Conservation (phyloP, 2,888 invertebrate genomes). For the Orthonevra nobilis region DNA sequence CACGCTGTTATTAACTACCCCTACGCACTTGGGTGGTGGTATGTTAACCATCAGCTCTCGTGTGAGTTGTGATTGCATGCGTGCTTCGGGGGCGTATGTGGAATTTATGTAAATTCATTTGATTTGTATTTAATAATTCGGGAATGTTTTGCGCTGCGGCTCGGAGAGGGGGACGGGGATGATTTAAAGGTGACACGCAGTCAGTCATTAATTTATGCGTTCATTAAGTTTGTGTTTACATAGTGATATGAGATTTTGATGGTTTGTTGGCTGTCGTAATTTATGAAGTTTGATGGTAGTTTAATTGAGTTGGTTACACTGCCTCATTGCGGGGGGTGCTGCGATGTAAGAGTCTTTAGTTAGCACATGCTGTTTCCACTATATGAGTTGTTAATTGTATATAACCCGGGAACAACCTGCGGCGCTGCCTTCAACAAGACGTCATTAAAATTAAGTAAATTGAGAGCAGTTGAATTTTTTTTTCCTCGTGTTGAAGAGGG, state of each 20-base stretch:
- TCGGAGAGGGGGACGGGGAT: not conserved
- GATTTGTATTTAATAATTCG: conserved; percentile 65
- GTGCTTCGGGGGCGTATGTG: conserved; percentile 9
- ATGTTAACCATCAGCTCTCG: no score
- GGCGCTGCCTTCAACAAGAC: no score
- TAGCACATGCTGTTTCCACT: no score
- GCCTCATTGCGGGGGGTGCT: no score
- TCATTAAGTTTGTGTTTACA: conserved; percentile 44
- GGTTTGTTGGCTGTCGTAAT: conserved; percentile 39
- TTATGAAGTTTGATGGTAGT: conserved; percentile 28
- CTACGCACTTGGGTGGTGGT: conserved; percentile 14
- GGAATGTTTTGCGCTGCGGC: conserved; percentile 3
- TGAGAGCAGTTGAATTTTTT: no score
- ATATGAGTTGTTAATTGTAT: no score
- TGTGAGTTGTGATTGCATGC: conserved; percentile 56
- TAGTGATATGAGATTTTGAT: conserved; percentile 40
- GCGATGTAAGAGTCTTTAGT: no score
- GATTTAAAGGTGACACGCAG: conserved; percentile 31
- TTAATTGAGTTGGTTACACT: conserved; percentile 62
- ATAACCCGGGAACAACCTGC: no score
- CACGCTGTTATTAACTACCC: no score
- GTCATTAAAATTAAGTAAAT: no score
- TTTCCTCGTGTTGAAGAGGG: no score
- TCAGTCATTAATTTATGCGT: conserved; percentile 55
- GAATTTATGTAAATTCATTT: conserved; percentile 65